A percentile compares a stretch with the other conserved stretches of the same genome.
phyloP scores from a whole-genome alignment of 1,140 invertebrate species.

The Drosophila fuyamai region DNA sequence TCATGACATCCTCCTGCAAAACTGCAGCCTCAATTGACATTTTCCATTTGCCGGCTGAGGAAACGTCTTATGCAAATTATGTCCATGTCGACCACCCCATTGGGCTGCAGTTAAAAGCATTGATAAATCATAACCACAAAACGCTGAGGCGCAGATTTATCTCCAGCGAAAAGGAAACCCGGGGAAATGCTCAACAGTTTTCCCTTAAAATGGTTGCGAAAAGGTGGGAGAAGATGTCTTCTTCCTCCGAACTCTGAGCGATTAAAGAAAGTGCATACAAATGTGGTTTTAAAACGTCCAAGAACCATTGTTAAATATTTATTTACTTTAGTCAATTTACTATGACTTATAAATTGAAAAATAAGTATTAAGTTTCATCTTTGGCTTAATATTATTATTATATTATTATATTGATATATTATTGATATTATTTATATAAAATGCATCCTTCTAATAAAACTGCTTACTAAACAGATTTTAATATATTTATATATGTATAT shows the following conservation, averaged over 20 bases:
- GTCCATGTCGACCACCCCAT: slow-evolving; percentile 21
- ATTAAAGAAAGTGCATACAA: background rate
- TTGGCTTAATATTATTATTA: too few relatives aligned
- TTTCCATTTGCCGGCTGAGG: slow-evolving; percentile 62
- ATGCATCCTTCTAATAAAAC: too few relatives aligned
- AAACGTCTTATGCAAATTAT: slow-evolving; percentile 69
- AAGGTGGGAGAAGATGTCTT: background rate
- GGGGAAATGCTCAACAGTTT: slow-evolving; percentile 12
- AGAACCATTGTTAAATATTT: too few relatives aligned
- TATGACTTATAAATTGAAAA: too few relatives aligned
- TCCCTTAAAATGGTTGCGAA: background rate
- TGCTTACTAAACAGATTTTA: too few relatives aligned
- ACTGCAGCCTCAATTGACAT: slow-evolving; percentile 71
- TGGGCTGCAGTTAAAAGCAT: slow-evolving; percentile 77
- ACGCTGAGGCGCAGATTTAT: slow-evolving; percentile 54
- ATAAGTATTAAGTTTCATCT: too few relatives aligned
- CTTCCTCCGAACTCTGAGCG: background rate
- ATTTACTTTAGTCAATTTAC: too few relatives aligned
- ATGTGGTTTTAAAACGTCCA: too few relatives aligned
- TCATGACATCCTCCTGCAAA: slow-evolving; percentile 45
- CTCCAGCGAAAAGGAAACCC: slow-evolving; percentile 10
- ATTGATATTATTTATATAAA: too few relatives aligned
- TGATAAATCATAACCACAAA: slow-evolving; percentile 78
- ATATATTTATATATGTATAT: too few relatives aligned
- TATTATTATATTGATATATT: too few relatives aligned